Conservation (phyloP, 2,888 invertebrate genomes). For the Heteropelma amictum region DNA sequence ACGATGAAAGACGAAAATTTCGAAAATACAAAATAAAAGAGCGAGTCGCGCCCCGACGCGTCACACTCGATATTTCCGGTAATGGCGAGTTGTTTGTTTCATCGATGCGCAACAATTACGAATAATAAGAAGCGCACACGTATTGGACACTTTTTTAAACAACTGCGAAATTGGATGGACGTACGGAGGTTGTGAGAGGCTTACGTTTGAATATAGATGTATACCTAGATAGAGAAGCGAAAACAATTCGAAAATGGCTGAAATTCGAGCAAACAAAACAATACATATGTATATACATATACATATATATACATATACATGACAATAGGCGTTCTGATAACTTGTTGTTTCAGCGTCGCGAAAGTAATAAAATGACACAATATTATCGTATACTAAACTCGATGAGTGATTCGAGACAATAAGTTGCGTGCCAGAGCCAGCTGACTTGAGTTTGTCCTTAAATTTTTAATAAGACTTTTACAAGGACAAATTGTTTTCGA, state of each 20-base stretch:
- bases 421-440: constrained; percentile 54
- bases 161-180: background rate
- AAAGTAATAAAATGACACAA: constrained; percentile 24
- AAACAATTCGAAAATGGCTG: constrained; percentile 25
- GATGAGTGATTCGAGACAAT: constrained; percentile 53
- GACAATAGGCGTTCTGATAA: constrained; percentile 17
- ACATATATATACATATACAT: too few species aligned
- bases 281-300: background rate
- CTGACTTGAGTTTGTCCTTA: constrained; percentile 48
- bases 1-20: background rate
- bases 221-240: background rate
- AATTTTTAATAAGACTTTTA: constrained; percentile 10
- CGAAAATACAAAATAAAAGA: background rate
- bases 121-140: background rate
- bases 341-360: constrained; percentile 13
- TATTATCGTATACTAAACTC: constrained; percentile 37
- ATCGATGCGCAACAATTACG: background rate
- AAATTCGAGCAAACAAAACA: background rate
- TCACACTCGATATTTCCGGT: too few species aligned
- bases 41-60: constrained; percentile 20
- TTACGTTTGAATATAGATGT: background rate
- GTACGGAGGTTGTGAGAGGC: background rate
- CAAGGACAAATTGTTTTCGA: constrained; percentile 49
- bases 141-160: background rate
- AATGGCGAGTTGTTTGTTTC: constrained; percentile 1